Evolutionary conservation across 1,140 invertebrate species (phyloP).

Genomic region (Musca domestica): DNA sequence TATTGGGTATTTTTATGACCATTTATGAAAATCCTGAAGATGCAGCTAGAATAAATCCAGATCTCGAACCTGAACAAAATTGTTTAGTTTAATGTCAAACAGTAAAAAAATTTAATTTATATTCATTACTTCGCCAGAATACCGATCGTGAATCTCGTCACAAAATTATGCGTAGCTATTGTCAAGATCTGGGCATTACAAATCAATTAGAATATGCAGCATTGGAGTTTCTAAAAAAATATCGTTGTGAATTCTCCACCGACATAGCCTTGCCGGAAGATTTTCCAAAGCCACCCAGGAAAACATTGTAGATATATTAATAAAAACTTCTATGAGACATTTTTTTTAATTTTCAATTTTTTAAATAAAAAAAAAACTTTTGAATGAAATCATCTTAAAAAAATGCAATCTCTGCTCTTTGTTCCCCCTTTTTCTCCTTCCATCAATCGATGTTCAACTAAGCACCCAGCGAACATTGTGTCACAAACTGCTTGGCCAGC

Average conservation of each 20-base stretch:
- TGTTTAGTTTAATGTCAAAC: too few species aligned
- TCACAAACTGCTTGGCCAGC: slow-evolving; percentile 45
- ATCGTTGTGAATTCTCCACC: slow-evolving; percentile 34
- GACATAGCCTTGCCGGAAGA: slow-evolving; percentile 43
- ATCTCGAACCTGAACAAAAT: neutral
- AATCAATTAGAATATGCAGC: slow-evolving; percentile 34
- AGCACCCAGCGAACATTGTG: slow-evolving; percentile 41
- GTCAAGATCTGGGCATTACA: slow-evolving; percentile 27
- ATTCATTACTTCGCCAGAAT: neutral
- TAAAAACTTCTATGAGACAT: neutral
- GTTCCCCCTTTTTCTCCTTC: neutral
- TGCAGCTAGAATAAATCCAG: too few species aligned
- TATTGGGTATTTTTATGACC: too few species aligned
- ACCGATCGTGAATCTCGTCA: slow-evolving; percentile 1
- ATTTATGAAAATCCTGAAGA: too few species aligned
- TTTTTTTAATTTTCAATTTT: neutral
- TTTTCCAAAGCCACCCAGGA: slow-evolving; percentile 11
- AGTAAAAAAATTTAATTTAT: neutral
- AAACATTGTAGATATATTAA: too few species aligned
- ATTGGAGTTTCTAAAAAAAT: slow-evolving; percentile 32
- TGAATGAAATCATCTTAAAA: neutral
- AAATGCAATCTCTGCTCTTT: neutral
- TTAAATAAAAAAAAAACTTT: neutral
- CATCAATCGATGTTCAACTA: too few species aligned
- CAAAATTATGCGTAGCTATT: neutral